Evolutionary conservation across 2,113 vertebrate genomes (phyloP), one percentile per base, ranked within the genome.

Genomic region (Mohoua ochrocephala): DNA sequence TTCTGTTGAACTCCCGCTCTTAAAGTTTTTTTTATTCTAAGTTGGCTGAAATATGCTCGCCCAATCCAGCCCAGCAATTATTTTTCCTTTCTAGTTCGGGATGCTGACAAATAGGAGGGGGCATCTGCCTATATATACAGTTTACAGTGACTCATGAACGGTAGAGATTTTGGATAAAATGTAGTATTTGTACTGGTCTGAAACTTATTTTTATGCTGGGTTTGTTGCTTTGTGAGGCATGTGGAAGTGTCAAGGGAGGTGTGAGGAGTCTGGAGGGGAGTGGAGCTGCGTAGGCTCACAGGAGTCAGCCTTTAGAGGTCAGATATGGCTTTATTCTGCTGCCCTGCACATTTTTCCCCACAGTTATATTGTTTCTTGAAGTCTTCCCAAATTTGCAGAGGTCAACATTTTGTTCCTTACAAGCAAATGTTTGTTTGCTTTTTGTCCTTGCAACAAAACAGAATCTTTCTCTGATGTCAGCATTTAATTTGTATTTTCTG

Each of bases 291-390:
- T 85, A 89, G 94, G 89, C 75, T 87, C 35, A 27, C 4, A 4
- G 57, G n/a, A 91, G 27, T 74, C 75, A 83, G 67, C 39, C 53
- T 87, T 89, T 26, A 56, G 78, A 84, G 90, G 69, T 84, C 90
- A 91, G 74, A 93, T 63, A 35, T 6, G 2, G 45, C 57, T 83
- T 95, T 90, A 68, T 96, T 94, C 82, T 97, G 94, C 95, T 96
- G 92, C 88, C 78, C 85, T 87, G 94, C 88, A 73, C 90, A 94
- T 97, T 96, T 73, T 97, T 82, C 67, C 63, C 57, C 1, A 6
- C 75, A 90, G 78, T 94, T 93, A 68, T 87, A 78, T 80, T 90
- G 90, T 90, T 96, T 94, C 95, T 96, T 95, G 90, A 94, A 96
- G 84, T 60, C 74, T 79, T 93, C 85, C 70, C 94, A 90, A 82